Base-by-base conservation (phyloP, 2,113 vertebrate genomes). In the Phylloscopus trochilus region DNA sequence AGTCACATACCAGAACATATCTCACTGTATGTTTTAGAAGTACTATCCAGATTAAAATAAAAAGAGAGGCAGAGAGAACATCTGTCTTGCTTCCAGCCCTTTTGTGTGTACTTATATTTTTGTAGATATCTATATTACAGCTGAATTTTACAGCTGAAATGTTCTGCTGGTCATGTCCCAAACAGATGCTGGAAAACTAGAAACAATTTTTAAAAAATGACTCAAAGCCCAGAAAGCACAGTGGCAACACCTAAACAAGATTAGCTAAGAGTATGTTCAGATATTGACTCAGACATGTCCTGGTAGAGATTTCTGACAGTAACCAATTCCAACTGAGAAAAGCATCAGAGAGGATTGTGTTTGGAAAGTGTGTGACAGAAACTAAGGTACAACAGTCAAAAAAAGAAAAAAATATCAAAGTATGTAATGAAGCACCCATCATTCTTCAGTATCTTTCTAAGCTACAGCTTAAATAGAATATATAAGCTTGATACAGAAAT, bases 141-240 rank as follows among this genome's bases (percentile, higher is more conserved):
- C 46, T 80, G 58, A 79, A 73, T 86, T 83, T 84, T 66, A 52
- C n/a, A 74, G 59, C 47, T 78, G 64, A 91, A 90, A 49, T 26
- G 22, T 90, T 86, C 76, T 70, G 39, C 75, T 80, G 74, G 24
- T 93, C 52, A 46, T 70, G 73, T 89, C 77, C 89, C 47, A 93
- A 92, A 83, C 59, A 78, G 72, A 77, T 81, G 60, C 56, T 82
- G 64, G 41, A 87, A 92, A 94, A 81, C 24, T 19, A 68, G 47
- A 89, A 90, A 94, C 18, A 33, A 55, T 75, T 77, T 75, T 76
- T 14, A 0, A 44, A 59, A 74, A 87, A 83, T 79, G 22, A 79
- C 69, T 94, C 62, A 89, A 96, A 89, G 69, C 47, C 58, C 58
- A 30, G 41, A 82, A 92, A 82, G 52, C 87, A 89, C 41, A 69